phyloP scores from a whole-genome alignment of 2,888 invertebrate genomes.

The Hoplodrina ambigua region DNA sequence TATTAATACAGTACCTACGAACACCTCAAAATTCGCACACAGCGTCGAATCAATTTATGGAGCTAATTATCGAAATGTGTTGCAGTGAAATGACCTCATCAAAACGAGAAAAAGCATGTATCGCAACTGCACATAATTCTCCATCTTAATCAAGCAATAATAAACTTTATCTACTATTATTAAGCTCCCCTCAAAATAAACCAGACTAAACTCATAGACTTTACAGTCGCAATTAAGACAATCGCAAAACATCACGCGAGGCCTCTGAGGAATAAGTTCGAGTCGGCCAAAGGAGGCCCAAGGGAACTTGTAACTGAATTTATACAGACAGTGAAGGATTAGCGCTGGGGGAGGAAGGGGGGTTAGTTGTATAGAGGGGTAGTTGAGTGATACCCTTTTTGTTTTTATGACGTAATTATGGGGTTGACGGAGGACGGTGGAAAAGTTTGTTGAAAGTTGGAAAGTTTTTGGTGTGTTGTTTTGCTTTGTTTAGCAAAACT shows the following conservation, averaged over 20 bases:
- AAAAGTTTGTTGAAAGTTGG: slow-evolving; percentile 27
- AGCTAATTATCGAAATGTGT: no score
- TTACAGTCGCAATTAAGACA: slow-evolving; percentile 12
- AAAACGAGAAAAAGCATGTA: no score
- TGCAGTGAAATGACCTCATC: no score
- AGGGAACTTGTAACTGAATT: slow-evolving; percentile 49
- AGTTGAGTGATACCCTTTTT: slow-evolving; percentile 38
- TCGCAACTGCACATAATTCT: no score
- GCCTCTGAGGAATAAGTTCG: slow-evolving; percentile 25
- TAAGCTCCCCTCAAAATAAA: slow-evolving; percentile 1
- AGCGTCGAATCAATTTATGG: background rate
- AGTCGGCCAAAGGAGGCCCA: slow-evolving; percentile 26
- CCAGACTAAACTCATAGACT: background rate
- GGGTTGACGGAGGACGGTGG: background rate
- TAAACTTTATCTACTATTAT: background rate
- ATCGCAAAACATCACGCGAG: slow-evolving; percentile 18
- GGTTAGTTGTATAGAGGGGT: background rate
- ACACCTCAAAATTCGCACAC: no score
- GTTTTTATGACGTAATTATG: slow-evolving; percentile 37
- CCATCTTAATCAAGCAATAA: no score
- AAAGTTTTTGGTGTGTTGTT: slow-evolving; percentile 1
- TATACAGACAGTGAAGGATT: slow-evolving; percentile 52
- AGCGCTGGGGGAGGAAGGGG: background rate
- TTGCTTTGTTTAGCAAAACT: background rate
- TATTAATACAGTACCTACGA: no score